Evolutionary conservation across 1,140 invertebrate genomes (phyloP).

Genomic region (Rhopalosiphum maidis): DNA sequence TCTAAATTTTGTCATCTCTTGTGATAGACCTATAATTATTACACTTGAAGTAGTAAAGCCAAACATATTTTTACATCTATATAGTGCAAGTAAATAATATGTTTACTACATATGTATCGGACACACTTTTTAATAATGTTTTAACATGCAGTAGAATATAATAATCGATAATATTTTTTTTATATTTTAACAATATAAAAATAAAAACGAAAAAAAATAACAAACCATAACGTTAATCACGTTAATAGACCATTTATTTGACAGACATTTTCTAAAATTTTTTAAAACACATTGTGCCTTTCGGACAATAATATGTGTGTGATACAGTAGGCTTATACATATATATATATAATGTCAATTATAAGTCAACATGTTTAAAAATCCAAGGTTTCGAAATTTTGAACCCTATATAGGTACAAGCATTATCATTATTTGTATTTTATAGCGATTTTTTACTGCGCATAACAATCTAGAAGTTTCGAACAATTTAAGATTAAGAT

Average conservation of each 20-base stretch:
- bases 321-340: background rate
- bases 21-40: background rate
- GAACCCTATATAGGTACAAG: background rate
- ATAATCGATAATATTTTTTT: slow-evolving; percentile 19
- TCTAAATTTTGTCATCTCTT: background rate
- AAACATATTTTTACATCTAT: background rate
- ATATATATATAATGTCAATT: background rate
- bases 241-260: slow-evolving; percentile 40
- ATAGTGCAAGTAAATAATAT: background rate
- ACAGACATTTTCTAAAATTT: slow-evolving; percentile 44
- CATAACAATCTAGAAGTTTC: background rate
- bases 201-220: slow-evolving; percentile 18
- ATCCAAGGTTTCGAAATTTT: background rate
- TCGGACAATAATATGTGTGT: background rate
- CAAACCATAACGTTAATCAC: slow-evolving; percentile 30
- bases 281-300: slow-evolving; percentile 7
- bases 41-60: background rate
- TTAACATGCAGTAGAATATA: background rate
- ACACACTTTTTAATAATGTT: background rate
- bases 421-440: background rate
- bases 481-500: too few species aligned
- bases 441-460: background rate
- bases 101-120: background rate
- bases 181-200: background rate
- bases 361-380: background rate